Conservation (phyloP, 2,888 invertebrate genomes). For the Brachyptera putata region DNA sequence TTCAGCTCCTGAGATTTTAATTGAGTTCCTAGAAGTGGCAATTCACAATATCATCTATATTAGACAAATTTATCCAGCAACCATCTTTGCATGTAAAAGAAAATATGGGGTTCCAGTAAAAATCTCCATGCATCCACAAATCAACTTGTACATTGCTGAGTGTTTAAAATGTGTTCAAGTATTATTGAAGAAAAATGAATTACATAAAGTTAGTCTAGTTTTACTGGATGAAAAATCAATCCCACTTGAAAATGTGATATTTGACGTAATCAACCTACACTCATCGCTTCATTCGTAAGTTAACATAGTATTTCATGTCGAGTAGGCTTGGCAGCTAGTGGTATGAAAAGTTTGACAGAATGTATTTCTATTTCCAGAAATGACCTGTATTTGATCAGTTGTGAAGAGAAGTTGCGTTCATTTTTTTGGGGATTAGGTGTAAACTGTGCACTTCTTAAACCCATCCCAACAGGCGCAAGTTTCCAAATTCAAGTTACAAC, state of each 20-base stretch:
- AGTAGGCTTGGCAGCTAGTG: neutral
- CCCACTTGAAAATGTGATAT: slow-evolving; percentile 48
- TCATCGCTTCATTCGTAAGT: neutral
- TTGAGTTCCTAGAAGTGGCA: slow-evolving; percentile 63
- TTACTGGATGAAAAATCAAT: slow-evolving; percentile 48
- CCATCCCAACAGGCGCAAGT: neutral
- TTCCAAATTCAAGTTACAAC: neutral
- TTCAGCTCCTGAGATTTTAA: slow-evolving; percentile 53
- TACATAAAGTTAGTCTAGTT: slow-evolving; percentile 51
- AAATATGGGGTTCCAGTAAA: slow-evolving; percentile 58
- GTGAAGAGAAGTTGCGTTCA: neutral
- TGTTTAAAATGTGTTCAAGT: slow-evolving; percentile 51
- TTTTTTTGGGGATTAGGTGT: neutral
- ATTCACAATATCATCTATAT: slow-evolving; percentile 60
- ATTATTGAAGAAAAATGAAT: slow-evolving; percentile 49
- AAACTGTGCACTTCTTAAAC: neutral
- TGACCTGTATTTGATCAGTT: neutral
- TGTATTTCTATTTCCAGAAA: neutral
- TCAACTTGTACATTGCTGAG: slow-evolving; percentile 58
- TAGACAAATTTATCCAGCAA: slow-evolving; percentile 59
- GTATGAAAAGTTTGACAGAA: neutral
- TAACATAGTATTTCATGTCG: too few relatives aligned
- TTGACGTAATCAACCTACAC: slow-evolving; percentile 41
- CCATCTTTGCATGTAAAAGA: slow-evolving; percentile 57
- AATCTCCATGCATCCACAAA: slow-evolving; percentile 57